Evolutionary conservation across 2,888 invertebrate species (phyloP).

Genomic region (Diloba caeruleocephala): DNA sequence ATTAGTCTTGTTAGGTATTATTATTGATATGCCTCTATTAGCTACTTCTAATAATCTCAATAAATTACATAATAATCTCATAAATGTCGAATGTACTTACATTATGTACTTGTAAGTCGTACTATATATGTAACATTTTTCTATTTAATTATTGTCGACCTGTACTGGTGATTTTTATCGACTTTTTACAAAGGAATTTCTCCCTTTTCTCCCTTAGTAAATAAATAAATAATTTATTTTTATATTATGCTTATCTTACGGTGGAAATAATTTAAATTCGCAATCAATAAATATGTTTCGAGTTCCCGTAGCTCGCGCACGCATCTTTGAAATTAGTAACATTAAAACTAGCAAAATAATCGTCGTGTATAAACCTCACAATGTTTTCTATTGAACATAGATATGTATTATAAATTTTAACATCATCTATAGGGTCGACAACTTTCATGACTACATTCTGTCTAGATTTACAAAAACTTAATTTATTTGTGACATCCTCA

Average conservation of each 20-base stretch:
- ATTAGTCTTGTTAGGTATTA: conserved; percentile 25
- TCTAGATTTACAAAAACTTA: conserved; percentile 93
- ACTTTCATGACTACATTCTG: conserved; percentile 85
- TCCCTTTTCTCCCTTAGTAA: conserved; percentile 14
- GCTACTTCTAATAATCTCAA: conserved; percentile 25
- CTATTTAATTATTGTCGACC: too few relatives aligned
- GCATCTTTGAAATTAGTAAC: conserved; percentile 97
- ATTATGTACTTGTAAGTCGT: background rate
- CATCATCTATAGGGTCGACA: conserved; percentile 74
- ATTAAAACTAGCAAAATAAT: conserved; percentile 95
- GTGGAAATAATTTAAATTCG: conserved; percentile 6
- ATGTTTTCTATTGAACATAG: conserved; percentile 96
- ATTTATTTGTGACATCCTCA: conserved; percentile 94
- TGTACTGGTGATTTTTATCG: too few relatives aligned
- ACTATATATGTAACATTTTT: too few relatives aligned
- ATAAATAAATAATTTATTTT: conserved; percentile 30
- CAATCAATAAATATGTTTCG: conserved; percentile 63
- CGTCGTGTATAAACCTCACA: conserved; percentile 95
- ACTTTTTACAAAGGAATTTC: too few relatives aligned
- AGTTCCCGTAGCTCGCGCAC: conserved; percentile 86
- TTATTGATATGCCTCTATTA: conserved; percentile 25
- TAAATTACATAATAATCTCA: conserved; percentile 22
- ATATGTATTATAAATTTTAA: conserved; percentile 82
- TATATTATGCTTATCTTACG: background rate
- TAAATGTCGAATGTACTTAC: conserved; percentile 9